Evolutionary conservation across 1,140 invertebrate genomes (phyloP).

Genomic region (Calliphora vicina): DNA sequence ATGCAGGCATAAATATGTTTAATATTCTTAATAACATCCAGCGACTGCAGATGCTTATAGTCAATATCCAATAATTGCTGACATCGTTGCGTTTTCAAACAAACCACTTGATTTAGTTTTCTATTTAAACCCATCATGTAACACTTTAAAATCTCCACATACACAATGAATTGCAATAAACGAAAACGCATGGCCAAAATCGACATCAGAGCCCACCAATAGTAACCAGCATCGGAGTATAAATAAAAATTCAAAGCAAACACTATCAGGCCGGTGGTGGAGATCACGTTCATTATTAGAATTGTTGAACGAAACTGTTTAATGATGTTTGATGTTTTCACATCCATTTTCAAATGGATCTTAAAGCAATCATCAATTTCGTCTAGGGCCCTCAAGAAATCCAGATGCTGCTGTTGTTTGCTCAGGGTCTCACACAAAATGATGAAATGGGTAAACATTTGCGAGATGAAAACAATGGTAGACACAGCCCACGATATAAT

Average conservation of each 20-base stretch:
- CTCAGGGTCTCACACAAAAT: constrained; percentile 6
- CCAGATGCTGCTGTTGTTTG: constrained; percentile 8
- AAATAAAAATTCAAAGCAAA: constrained; percentile 1
- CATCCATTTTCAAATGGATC: neutral
- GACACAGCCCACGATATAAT: constrained; percentile 18
- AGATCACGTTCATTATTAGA: neutral
- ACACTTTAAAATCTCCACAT: constrained; percentile 21
- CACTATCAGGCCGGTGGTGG: neutral
- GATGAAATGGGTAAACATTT: constrained; percentile 11
- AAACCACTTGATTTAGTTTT: constrained; percentile 37
- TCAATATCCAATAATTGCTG: constrained; percentile 18
- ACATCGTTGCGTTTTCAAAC: neutral
- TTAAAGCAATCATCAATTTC: constrained; percentile 19
- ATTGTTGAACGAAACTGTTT: neutral
- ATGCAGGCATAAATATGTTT: constrained; percentile 25
- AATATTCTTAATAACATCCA: constrained; percentile 18
- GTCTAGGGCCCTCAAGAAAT: constrained; percentile 6
- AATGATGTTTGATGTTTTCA: neutral
- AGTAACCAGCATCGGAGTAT: constrained; percentile 20
- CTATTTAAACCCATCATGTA: constrained; percentile 15
- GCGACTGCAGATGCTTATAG: constrained; percentile 15
- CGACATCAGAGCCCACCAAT: constrained; percentile 24
- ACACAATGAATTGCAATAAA: constrained; percentile 29
- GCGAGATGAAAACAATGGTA: constrained; percentile 6
- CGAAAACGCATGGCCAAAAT: constrained; percentile 28